These are phyloP conservation scores for Nephrotoma appendiculata DNA, from an alignment of 2,888 invertebrate genomes.

Conservation along the genomic window DNA sequence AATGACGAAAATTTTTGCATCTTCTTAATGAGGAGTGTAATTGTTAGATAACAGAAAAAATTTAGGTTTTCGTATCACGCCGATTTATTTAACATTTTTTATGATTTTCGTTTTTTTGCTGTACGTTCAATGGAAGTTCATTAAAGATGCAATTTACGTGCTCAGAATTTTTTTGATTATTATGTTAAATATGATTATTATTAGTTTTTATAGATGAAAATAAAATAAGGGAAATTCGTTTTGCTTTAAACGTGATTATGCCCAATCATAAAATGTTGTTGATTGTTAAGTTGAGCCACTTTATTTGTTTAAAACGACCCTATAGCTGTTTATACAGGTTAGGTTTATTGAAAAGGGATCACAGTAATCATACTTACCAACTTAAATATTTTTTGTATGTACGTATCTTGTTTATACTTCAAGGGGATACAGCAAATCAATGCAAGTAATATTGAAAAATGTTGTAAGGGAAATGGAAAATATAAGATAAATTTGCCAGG, in stretches of 20 bases:
- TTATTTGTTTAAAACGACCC: neutral
- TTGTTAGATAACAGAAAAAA: neutral
- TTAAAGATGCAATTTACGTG: neutral
- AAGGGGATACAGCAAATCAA: neutral
- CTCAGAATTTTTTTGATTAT: neutral
- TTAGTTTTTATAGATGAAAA: neutral
- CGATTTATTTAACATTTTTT: neutral
- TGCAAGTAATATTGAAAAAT: neutral
- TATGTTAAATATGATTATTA: neutral
- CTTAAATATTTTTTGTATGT: neutral
- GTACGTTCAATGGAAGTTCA: neutral
- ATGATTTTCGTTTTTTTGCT: neutral
- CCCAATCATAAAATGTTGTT: neutral
- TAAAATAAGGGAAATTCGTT: neutral
- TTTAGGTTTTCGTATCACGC: neutral
- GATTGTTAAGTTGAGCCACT: neutral
- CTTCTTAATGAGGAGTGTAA: neutral
- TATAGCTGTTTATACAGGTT: neutral
- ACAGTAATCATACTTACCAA: neutral
- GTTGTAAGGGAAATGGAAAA: neutral
- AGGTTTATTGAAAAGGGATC: neutral
- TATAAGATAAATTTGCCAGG: neutral
- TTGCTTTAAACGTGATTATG: neutral
- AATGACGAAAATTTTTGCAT: neutral
- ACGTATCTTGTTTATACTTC: neutral